Evolutionary conservation across 2,113 vertebrate species (phyloP), one percentile per base, ranked within the genome.

Genomic region (Python bivittatus): DNA sequence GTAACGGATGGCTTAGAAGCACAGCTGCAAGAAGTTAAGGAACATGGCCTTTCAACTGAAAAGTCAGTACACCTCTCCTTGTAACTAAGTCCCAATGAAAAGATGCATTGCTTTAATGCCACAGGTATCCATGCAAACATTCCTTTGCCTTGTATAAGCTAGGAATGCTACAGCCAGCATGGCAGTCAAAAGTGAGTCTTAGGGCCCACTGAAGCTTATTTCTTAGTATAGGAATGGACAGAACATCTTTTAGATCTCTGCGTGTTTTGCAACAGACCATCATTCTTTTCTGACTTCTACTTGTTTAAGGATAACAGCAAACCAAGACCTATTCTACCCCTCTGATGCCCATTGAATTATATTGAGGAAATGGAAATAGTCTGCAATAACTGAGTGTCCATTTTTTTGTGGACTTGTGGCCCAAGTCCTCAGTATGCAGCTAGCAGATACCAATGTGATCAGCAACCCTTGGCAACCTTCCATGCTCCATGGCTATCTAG

Each of bases 41-140:
- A 58, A 64, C 56, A 87, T 92, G 95, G 94, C 83, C 89, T 89
- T 64, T 83, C 25, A 33, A 90, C 90, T 89, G 48, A 2, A 52
- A 79, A 93, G 86, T 27, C 8, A n/a, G 44, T 52, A 10, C 33
- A 48, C 33, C 92, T 88, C 95, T 90, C 44, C 29, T 91, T n/a
- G 0, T 88, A 91, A 29, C 0, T 91, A 64, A 84, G 3, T 56
- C n/a, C 0, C 0, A 61, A 15, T 44, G 20, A 44, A 22, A 88
- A 11, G 10, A 4, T 13, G 88, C 53, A 54, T 2, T 42, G 5
- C 4, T 33, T 13, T 91, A 64, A 88, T 17, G 38, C 15, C 29
- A 57, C 29, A 87, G 3, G 17, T 33, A 20, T 42, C 25, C 56
- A 25, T 25, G 33, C 1, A 58, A 7, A 42, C 10, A 25, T 88